These are phyloP conservation scores for Lordiphosa collinella DNA, from an alignment of 1,140 invertebrate species.

Conservation along the genomic window DNA sequence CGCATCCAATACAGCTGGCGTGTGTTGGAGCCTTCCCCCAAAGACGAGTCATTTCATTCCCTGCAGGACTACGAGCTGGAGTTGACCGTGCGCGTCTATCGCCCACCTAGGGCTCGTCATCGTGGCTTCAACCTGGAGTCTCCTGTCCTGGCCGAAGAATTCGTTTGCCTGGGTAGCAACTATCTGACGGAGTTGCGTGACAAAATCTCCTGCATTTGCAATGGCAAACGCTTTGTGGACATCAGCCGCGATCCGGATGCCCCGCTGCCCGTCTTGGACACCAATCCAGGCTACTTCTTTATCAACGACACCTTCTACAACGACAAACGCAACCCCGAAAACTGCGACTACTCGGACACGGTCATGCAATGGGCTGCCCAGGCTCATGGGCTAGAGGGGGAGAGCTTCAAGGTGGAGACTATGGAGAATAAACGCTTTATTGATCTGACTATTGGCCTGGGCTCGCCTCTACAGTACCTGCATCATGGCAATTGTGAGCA, in stretches of 20 bases:
- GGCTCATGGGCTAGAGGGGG: conserved; percentile 80
- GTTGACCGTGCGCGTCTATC: conserved; percentile 79
- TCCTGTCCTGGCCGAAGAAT: conserved; percentile 81
- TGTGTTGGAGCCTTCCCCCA: not conserved
- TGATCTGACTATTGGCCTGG: conserved; percentile 84
- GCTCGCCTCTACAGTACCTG: conserved; percentile 88
- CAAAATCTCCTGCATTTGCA: conserved; percentile 85
- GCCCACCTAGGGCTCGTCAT: conserved; percentile 71
- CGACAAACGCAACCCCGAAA: conserved; percentile 83
- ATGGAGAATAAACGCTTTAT: conserved; percentile 85
- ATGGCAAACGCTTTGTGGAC: conserved; percentile 83
- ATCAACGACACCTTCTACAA: conserved; percentile 90
- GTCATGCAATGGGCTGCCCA: conserved; percentile 85
- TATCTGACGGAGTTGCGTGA: conserved; percentile 84
- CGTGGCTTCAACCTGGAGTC: conserved; percentile 55
- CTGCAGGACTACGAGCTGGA: conserved; percentile 65
- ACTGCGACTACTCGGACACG: conserved; percentile 84
- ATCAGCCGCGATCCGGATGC: conserved; percentile 82
- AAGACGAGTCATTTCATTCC: conserved; percentile 17
- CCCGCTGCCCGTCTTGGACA: conserved; percentile 80
- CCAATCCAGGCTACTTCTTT: conserved; percentile 85
- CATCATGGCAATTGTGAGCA: conserved; percentile 96
- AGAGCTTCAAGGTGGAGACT: conserved; percentile 80
- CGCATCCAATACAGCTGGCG: conserved; percentile 45
- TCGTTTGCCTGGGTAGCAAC: conserved; percentile 84